A percentile compares a stretch with the other conserved stretches of the same genome.
Conservation (phyloP, 2,888 invertebrate species). For the Tuberolachnus salignus region DNA sequence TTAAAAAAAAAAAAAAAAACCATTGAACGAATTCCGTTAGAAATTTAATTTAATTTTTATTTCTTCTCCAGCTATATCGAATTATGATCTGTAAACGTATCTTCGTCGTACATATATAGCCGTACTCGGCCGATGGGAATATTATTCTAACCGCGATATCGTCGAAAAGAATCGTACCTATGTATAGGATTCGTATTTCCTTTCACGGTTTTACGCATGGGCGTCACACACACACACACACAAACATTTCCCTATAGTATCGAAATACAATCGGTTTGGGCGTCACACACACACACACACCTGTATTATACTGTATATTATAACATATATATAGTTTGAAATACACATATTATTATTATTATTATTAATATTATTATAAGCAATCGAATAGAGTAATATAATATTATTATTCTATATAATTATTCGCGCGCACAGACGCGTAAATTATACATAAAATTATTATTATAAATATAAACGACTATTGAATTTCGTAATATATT, state of each 20-base stretch:
- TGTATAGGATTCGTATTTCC: conserved; percentile 44
- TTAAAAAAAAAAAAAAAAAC: no score
- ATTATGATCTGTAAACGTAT: conserved; percentile 22
- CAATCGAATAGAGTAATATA: conserved; percentile 35
- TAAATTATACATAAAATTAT: neutral
- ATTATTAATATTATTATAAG: neutral
- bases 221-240: conserved; percentile 12
- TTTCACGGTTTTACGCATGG: conserved; percentile 52
- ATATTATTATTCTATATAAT: conserved; percentile 22
- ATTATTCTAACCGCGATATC: conserved; percentile 44
- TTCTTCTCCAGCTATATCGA: conserved; percentile 15
- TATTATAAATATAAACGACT: neutral
- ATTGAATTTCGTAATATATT: neutral
- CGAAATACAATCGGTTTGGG: conserved; percentile 47
- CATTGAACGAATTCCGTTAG: neutral
- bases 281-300: conserved; percentile 8
- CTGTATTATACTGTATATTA: no score
- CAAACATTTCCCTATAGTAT: neutral
- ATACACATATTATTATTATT: no score
- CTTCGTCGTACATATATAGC: neutral
- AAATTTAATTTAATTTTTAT: conserved; percentile 3
- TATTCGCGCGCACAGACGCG: conserved; percentile 4
- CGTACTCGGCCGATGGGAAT: conserved; percentile 14
- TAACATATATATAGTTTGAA: conserved; percentile 26
- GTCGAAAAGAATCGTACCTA: conserved; percentile 24